These are phyloP conservation scores for Carpatolechia fugitivella DNA, from an alignment of 2,888 invertebrate species.

Conservation along the genomic window DNA sequence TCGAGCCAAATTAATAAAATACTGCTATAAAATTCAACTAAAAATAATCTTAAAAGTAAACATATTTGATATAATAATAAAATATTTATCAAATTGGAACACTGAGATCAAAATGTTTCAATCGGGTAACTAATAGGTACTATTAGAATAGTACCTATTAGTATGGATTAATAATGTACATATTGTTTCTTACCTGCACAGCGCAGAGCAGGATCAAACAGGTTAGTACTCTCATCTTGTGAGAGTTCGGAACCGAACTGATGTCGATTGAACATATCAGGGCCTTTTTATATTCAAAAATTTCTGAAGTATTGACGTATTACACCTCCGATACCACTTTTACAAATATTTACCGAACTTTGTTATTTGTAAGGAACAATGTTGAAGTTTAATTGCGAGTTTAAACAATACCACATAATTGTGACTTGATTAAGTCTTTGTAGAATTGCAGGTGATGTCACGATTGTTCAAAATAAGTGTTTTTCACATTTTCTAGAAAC, in stretches of 20 bases:
- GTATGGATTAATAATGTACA: no score
- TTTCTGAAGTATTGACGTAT: slow-evolving; percentile 30
- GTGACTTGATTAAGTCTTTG: slow-evolving; percentile 44
- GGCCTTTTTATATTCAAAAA: slow-evolving; percentile 56
- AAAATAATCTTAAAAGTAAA: no score
- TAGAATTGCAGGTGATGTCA: slow-evolving; percentile 19
- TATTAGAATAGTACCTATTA: no score
- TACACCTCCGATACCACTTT: slow-evolving; percentile 28
- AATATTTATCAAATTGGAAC: no score
- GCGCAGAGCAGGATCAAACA: slow-evolving; percentile 71
- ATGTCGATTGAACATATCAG: slow-evolving; percentile 36
- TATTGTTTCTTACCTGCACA: slow-evolving; percentile 64
- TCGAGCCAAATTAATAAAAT: no score
- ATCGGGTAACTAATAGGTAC: no score
- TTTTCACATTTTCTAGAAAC: neutral
- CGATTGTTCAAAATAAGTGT: slow-evolving; percentile 15
- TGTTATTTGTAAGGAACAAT: slow-evolving; percentile 44
- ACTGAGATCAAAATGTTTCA: no score
- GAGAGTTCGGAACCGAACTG: slow-evolving; percentile 70
- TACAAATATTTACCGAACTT: slow-evolving; percentile 42
- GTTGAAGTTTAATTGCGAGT: slow-evolving; percentile 34
- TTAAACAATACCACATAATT: slow-evolving; percentile 54
- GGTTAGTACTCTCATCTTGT: slow-evolving; percentile 65
- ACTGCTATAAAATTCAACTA: no score
- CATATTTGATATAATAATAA: no score